These are phyloP conservation scores for Tylochromis polylepis DNA, from an alignment of 2,113 vertebrate species.

Conservation along the genomic window DNA sequence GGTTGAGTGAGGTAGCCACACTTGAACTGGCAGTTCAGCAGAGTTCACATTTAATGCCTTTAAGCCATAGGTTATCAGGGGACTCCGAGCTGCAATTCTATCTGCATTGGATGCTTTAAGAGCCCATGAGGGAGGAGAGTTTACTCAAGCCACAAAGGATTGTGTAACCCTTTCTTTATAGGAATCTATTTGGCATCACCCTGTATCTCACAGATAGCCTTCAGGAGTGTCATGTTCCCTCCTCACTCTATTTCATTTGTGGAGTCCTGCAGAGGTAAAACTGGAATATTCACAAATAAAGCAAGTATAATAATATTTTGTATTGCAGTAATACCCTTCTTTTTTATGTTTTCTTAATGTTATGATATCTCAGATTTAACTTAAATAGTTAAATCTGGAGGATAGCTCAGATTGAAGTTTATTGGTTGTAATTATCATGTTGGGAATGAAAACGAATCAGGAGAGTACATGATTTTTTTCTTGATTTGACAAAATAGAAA, in stretches of 20 bases:
- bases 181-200: not conserved
- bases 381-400: too few relatives aligned
- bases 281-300: not conserved
- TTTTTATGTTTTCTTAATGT: not conserved
- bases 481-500: not conserved
- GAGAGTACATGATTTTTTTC: not conserved
- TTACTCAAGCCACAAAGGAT: not conserved
- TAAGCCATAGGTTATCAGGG: not conserved
- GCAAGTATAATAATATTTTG: not conserved
- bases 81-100: not conserved
- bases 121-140: not conserved
- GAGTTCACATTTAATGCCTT: not conserved
- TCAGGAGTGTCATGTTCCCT: not conserved
- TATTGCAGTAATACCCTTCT: not conserved
- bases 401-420: not conserved
- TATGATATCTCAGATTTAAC: not conserved
- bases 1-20: not conserved
- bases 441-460: not conserved
- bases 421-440: not conserved
- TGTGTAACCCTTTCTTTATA: not conserved
- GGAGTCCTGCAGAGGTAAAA: not conserved
- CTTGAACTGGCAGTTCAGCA: not conserved
- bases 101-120: not conserved
- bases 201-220: not conserved
- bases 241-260: not conserved